Percentiles rank a stretch among this genome's conserved stretches.
phyloP scores from a whole-genome alignment of 2,113 vertebrate species.

The Acrocephalus kingi region DNA sequence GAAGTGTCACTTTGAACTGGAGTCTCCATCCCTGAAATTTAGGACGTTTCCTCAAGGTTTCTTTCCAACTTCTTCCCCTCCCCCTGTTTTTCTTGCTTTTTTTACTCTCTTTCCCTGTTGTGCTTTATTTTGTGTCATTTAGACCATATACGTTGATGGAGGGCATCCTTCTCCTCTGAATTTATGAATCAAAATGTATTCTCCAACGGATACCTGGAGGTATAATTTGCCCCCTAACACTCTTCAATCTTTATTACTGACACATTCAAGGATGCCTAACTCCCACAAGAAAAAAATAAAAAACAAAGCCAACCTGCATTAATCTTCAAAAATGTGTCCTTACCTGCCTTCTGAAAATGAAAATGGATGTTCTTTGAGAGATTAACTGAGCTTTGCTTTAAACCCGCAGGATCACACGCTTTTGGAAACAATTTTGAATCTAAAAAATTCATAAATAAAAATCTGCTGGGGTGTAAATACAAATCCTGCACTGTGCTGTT shows the following conservation, averaged over 20 bases:
- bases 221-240: neutral
- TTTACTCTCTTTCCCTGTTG: neutral
- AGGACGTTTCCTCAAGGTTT: constrained; percentile 3
- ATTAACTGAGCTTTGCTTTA: constrained; percentile 26
- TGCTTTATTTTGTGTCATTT: neutral
- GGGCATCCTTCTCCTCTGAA: constrained; percentile 20
- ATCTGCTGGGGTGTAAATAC: neutral
- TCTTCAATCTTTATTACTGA: constrained; percentile 54
- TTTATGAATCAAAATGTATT: constrained; percentile 10
- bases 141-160: constrained; percentile 15
- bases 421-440: constrained; percentile 8
- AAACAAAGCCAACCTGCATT: neutral
- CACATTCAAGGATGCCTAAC: constrained; percentile 53
- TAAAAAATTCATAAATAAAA: constrained; percentile 1
- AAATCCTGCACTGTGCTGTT: neutral
- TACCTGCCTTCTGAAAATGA: constrained; percentile 38
- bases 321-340: constrained; percentile 51
- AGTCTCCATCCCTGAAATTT: neutral
- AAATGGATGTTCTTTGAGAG: constrained; percentile 47
- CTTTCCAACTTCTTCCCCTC: neutral
- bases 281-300: neutral
- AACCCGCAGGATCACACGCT: neutral
- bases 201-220: neutral
- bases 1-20: neutral
- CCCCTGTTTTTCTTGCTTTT: neutral